Percentiles rank a stretch among this genome's conserved stretches.
phyloP scores from a whole-genome alignment of 2,797 vertebrate species.

The Hemibagrus guttatus region DNA sequence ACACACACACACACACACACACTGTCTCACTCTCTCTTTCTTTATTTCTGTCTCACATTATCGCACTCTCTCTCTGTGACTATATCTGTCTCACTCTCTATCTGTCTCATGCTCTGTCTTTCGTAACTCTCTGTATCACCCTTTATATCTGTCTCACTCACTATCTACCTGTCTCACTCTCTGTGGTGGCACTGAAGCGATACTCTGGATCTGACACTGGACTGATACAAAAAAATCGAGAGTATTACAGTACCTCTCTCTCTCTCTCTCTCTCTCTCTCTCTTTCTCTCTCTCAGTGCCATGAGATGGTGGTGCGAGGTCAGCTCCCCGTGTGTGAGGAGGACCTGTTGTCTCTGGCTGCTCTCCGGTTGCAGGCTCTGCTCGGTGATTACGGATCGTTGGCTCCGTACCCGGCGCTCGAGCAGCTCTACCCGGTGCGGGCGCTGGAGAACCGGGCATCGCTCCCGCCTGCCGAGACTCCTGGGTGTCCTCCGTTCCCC shows the following conservation, averaged over 20 bases:
- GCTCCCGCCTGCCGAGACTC: slow-evolving; percentile 63
- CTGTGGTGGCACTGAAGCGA: no score
- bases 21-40: no score
- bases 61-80: no score
- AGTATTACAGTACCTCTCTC: slow-evolving; percentile 12
- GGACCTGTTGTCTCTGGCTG: slow-evolving; percentile 84
- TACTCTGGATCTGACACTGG: no score
- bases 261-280: slow-evolving; percentile 11
- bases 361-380: slow-evolving; percentile 86
- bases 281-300: slow-evolving; percentile 72
- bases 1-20: not conserved
- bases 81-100: no score
- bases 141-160: no score
- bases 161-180: no score
- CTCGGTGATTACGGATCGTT: slow-evolving; percentile 86
- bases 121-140: no score
- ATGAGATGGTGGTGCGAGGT: slow-evolving; percentile 88
- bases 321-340: slow-evolving; percentile 86
- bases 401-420: slow-evolving; percentile 79
- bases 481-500: slow-evolving; percentile 67
- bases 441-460: slow-evolving; percentile 74
- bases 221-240: no score
- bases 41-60: no score
- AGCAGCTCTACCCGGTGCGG: slow-evolving; percentile 80
- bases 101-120: no score